These are phyloP conservation scores for Epistrophella euchroma DNA, from an alignment of 2,888 invertebrate species.

Conservation along the genomic window DNA sequence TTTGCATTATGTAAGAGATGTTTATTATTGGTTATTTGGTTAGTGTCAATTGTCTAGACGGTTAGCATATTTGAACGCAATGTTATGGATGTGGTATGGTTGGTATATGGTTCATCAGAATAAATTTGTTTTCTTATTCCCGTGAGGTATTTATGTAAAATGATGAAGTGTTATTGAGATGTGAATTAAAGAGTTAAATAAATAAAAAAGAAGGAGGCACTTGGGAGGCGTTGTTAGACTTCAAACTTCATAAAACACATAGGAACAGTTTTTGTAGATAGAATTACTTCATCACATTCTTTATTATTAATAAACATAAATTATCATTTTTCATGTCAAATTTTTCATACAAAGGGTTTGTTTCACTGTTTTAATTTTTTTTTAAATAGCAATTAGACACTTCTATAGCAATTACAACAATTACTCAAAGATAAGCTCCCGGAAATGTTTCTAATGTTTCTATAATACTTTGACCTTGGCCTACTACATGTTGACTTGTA, in stretches of 20 bases:
- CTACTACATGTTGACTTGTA: background rate
- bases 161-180: background rate
- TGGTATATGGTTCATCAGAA: background rate
- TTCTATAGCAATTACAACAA: background rate
- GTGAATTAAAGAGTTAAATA: background rate
- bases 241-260: too few relatives aligned
- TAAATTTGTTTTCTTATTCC: background rate
- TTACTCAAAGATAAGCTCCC: slow-evolving; percentile 28
- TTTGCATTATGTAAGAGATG: slow-evolving; percentile 62
- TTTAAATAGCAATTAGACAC: background rate
- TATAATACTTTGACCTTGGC: slow-evolving; percentile 13
- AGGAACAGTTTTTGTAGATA: too few relatives aligned
- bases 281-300: too few relatives aligned
- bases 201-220: background rate
- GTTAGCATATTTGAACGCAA: slow-evolving; percentile 7
- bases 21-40: slow-evolving; percentile 48
- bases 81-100: background rate
- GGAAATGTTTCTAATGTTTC: slow-evolving; percentile 18
- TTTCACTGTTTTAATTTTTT: background rate
- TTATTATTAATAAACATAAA: background rate
- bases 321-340: background rate
- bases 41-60: slow-evolving; percentile 68
- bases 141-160: too few relatives aligned
- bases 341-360: background rate
- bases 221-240: too few relatives aligned